phyloP scores from a whole-genome alignment of 2,888 invertebrate genomes.

The Petrolisthes cinctipes region DNA sequence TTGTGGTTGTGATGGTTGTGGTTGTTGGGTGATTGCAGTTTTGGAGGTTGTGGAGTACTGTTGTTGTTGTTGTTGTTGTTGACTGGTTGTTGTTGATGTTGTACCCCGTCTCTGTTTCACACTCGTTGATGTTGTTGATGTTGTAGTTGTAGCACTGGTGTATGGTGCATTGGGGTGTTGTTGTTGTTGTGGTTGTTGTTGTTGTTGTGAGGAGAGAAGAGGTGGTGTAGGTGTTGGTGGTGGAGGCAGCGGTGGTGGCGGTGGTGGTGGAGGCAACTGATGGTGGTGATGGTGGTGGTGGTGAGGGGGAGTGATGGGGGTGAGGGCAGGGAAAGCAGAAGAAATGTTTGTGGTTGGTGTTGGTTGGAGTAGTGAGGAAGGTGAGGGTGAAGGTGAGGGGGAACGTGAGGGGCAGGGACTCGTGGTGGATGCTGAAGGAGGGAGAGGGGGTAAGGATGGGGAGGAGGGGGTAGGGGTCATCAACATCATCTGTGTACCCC shows the following conservation, averaged over 20 bases:
- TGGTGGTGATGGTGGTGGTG: neutral
- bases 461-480: neutral
- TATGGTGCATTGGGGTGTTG: neutral
- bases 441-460: neutral
- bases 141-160: too few species aligned
- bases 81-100: neutral
- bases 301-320: neutral
- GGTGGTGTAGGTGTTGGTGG: neutral
- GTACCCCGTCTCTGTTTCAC: neutral
- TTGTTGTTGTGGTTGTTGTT: neutral
- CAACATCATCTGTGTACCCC: neutral
- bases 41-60: neutral
- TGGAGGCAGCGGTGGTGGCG: neutral
- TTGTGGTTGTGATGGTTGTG: slow-evolving; percentile 9
- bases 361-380: neutral
- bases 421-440: neutral
- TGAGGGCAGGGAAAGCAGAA: neutral
- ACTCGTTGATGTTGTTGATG: neutral
- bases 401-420: neutral
- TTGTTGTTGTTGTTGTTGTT: slow-evolving; percentile 7
- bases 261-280: neutral
- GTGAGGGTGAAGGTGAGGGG: neutral
- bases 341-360: neutral
- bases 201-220: neutral
- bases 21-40: neutral